Conservation (phyloP, 2,888 invertebrate species). For the Nephrotoma flavescens region DNA sequence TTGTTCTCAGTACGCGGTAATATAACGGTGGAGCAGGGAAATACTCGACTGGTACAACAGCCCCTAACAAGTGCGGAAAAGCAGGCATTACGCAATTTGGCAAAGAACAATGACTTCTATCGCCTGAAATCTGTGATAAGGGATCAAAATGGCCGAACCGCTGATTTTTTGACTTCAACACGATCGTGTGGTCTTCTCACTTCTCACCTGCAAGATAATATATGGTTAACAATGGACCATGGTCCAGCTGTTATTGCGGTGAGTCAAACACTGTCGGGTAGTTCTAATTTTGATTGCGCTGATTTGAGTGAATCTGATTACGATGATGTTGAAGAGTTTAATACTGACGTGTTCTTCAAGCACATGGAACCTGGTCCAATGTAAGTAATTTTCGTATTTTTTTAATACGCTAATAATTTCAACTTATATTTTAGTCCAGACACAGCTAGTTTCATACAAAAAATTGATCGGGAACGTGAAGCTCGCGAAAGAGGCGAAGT, state of each 20-base stretch:
- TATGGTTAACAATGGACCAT: slow-evolving; percentile 68
- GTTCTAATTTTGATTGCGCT: slow-evolving; percentile 24
- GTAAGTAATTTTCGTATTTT: slow-evolving; percentile 30
- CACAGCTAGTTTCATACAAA: slow-evolving; percentile 88
- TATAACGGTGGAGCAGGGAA: slow-evolving; percentile 31
- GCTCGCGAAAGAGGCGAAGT: slow-evolving; percentile 77
- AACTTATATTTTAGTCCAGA: slow-evolving; percentile 51
- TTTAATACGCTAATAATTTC: background rate
- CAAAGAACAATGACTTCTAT: slow-evolving; percentile 56
- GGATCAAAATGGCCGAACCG: slow-evolving; percentile 48
- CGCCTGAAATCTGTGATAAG: slow-evolving; percentile 53
- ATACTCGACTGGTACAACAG: slow-evolving; percentile 46
- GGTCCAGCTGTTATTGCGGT: slow-evolving; percentile 65
- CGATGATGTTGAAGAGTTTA: slow-evolving; percentile 41
- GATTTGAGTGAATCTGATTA: slow-evolving; percentile 21
- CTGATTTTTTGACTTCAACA: slow-evolving; percentile 58
- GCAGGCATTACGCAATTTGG: slow-evolving; percentile 26
- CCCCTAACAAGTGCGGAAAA: slow-evolving; percentile 37
- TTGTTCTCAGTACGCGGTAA: slow-evolving; percentile 51
- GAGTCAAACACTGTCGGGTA: slow-evolving; percentile 37
- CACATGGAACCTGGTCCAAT: slow-evolving; percentile 71
- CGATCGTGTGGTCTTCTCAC: slow-evolving; percentile 68
- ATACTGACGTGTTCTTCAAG: slow-evolving; percentile 63
- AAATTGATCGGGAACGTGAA: slow-evolving; percentile 79
- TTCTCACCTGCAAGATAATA: slow-evolving; percentile 58